Conservation (phyloP, 1,140 invertebrate species). For the roundworm (Caenorhabditis elegans) region DNA sequence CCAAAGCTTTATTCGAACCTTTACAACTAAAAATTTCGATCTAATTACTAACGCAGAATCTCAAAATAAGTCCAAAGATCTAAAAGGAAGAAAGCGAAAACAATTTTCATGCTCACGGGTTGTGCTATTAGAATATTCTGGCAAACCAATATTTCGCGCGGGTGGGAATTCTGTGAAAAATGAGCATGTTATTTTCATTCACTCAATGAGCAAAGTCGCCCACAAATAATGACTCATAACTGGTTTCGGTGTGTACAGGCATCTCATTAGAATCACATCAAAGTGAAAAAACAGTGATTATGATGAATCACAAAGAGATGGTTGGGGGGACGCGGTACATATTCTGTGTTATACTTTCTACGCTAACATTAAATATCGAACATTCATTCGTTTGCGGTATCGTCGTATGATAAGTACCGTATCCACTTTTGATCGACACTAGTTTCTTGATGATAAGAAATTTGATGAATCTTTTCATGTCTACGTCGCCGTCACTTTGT, state of each 20-base stretch:
- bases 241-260: neutral
- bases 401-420: conserved; percentile 21
- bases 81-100: neutral
- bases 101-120: neutral
- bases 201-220: neutral
- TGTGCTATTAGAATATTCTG: neutral
- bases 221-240: neutral
- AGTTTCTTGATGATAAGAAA: conserved; percentile 19
- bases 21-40: too few relatives aligned
- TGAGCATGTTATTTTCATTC: neutral
- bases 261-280: neutral
- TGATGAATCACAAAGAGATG: conserved; percentile 1
- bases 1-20: too few relatives aligned
- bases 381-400: neutral
- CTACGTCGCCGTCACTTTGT: neutral
- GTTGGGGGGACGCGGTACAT: neutral
- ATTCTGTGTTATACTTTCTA: conserved; percentile 15
- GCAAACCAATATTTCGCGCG: neutral
- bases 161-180: neutral
- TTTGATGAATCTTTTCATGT: neutral
- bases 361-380: conserved; percentile 23
- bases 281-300: neutral
- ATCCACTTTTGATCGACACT: neutral
- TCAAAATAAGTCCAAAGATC: neutral
- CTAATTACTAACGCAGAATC: too few relatives aligned